A percentile compares a stretch with the other conserved stretches of the same genome.
These are phyloP conservation scores for Gastracanthus pulcherrimus DNA, from an alignment of 2,888 invertebrate species.

Conservation along the genomic window DNA sequence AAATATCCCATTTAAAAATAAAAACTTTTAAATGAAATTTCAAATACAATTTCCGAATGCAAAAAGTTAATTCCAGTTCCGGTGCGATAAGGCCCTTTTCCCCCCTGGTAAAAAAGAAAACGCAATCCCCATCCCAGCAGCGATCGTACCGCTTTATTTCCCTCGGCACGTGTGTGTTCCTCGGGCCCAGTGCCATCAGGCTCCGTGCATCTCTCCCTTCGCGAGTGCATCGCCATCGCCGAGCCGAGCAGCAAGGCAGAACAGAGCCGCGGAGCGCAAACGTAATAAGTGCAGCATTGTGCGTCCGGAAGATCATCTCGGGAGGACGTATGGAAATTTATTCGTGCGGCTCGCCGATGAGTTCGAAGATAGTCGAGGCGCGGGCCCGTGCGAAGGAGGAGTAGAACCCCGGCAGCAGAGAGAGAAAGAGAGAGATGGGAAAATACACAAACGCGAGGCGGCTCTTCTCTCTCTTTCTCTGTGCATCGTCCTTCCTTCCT, in stretches of 20 bases:
- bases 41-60: no score
- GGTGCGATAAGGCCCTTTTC: background rate
- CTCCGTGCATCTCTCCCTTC: background rate
- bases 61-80: no score
- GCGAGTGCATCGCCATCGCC: background rate
- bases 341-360: conserved; percentile 69
- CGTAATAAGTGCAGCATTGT: conserved; percentile 68
- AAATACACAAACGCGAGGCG: conserved; percentile 13
- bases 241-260: background rate
- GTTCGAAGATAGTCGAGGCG: conserved; percentile 61
- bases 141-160: conserved; percentile 35
- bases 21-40: no score
- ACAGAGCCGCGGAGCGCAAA: conserved; percentile 26
- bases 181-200: no score
- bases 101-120: background rate
- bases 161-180: background rate
- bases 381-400: background rate
- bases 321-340: conserved; percentile 72
- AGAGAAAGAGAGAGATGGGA: conserved; percentile 4
- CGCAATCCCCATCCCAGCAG: background rate
- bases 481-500: background rate
- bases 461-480: background rate
- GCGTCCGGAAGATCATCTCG: conserved; percentile 65
- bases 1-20: no score
- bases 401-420: background rate